Conservation (phyloP, 1,140 invertebrate species). For the Drosophila teissieri region DNA sequence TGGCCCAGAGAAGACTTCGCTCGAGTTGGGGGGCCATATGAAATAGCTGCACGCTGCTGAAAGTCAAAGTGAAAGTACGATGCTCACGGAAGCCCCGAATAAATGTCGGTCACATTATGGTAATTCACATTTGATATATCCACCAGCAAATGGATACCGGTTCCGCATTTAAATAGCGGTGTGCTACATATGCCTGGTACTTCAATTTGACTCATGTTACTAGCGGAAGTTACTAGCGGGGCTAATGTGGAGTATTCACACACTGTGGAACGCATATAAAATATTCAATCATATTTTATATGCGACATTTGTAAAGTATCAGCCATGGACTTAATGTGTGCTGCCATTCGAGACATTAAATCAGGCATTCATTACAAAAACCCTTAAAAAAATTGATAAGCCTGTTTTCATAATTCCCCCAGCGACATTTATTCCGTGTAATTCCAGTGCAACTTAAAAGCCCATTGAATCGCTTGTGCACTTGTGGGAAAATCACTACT, state of each 20-base stretch:
- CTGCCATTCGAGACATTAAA: no score
- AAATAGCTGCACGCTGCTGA: slow-evolving; percentile 5
- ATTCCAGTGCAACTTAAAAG: neutral
- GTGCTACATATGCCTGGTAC: slow-evolving; percentile 42
- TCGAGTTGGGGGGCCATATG: neutral
- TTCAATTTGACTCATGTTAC: slow-evolving; percentile 40
- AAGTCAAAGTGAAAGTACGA: slow-evolving; percentile 59
- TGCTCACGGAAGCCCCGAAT: slow-evolving; percentile 59
- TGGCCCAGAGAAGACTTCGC: slow-evolving; percentile 10
- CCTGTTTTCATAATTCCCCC: no score
- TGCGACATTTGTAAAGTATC: no score
- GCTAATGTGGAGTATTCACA: neutral
- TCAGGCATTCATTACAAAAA: no score
- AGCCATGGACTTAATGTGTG: no score
- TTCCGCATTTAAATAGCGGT: slow-evolving; percentile 38
- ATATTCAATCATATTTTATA: neutral
- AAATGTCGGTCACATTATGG: slow-evolving; percentile 56
- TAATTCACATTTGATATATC: slow-evolving; percentile 56
- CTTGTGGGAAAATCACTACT: slow-evolving; percentile 23
- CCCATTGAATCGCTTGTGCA: neutral
- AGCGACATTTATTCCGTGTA: no score
- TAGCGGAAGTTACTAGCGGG: slow-evolving; percentile 4
- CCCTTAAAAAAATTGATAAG: no score
- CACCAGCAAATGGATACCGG: slow-evolving; percentile 30
- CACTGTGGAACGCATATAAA: neutral